Base-by-base conservation (phyloP, 2,113 vertebrate genomes). In the Oenanthe melanoleuca region DNA sequence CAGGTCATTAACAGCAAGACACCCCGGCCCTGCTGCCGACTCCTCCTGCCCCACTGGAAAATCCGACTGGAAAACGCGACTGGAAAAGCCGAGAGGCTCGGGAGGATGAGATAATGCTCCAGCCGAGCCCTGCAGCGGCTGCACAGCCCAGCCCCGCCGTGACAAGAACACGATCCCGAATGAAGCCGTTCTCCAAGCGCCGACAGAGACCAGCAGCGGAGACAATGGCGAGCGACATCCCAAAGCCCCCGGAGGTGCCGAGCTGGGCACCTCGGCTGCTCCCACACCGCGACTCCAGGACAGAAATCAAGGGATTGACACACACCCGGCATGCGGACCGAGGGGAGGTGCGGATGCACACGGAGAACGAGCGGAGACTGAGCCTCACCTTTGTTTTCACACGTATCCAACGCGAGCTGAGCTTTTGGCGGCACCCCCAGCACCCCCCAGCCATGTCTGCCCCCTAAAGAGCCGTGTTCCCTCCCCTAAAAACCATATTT, bases 311-410 rank as follows among this genome's bases (percentile, higher is more conserved):
- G 1, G 85, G 17, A 50, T 0, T 3, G 22, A 2, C 1, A 10
- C 5, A 3, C 3, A 3, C 0, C 9, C 3, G 6, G 44, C 53
- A 11, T 4, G 0, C 8, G 2, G 44, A n/a, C 0, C 5, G 3
- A 37, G 26, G 2, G 3, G 0, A 33, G 72, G 16, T 0, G 33
- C 8, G 81, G 72, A 25, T 40, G 4, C 8, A 1, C 25, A 11
- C 1, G 0, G 59, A 53, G 5, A 55, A n/a, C 2, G 5, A 18
- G 38, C 7, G 9, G 1, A 52, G 37, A 18, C 26, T 0, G 26
- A 86, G 71, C 84, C 63, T 45, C 91, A 95, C 77, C 95, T 95
- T 93, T 96, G 93, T 89, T 80, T 80, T 34, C 8, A 34, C 42
- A 40, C 9, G 1, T 0, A 50, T 1, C 17, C 71, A 23, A 19